Percentiles rank a stretch among this genome's conserved stretches.
Evolutionary conservation across 2,888 invertebrate genomes (phyloP).

Genomic region (Seladonia tumulorum): DNA sequence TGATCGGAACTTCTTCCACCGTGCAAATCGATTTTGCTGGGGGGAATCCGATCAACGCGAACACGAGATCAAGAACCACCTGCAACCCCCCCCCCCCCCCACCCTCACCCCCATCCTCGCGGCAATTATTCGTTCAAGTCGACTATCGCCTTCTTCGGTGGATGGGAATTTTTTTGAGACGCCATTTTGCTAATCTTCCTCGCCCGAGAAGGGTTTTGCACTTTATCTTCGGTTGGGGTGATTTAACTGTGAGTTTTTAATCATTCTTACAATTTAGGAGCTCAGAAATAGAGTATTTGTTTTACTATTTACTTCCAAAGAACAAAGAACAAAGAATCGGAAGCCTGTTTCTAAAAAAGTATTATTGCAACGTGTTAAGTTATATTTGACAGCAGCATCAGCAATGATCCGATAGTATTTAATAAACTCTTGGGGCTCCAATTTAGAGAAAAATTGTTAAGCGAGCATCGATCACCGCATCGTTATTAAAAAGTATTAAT

Average conservation of each 20-base stretch:
- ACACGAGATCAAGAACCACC: neutral
- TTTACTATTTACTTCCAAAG: too few relatives aligned
- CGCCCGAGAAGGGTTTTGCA: neutral
- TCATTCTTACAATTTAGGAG: neutral
- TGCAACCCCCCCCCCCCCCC: too few relatives aligned
- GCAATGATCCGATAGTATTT: too few relatives aligned
- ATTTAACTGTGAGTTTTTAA: neutral
- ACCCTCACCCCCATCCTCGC: neutral
- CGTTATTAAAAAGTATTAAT: too few relatives aligned
- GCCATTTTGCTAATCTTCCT: neutral
- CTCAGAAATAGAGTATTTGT: too few relatives aligned
- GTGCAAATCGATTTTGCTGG: neutral
- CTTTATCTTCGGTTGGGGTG: neutral
- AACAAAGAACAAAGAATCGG: too few relatives aligned
- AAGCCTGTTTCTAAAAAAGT: too few relatives aligned
- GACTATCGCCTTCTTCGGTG: neutral
- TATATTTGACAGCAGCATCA: too few relatives aligned
- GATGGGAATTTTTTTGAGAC: neutral
- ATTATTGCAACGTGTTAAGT: too few relatives aligned
- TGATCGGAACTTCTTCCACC: neutral
- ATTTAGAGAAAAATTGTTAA: too few relatives aligned
- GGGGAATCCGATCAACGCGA: neutral
- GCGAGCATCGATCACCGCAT: too few relatives aligned
- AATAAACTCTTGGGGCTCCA: too few relatives aligned
- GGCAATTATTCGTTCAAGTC: slow-evolving; percentile 2